Percentiles rank a stretch among this genome's conserved stretches.
Conservation (phyloP, 2,113 vertebrate species). For the Lasiurus borealis region DNA sequence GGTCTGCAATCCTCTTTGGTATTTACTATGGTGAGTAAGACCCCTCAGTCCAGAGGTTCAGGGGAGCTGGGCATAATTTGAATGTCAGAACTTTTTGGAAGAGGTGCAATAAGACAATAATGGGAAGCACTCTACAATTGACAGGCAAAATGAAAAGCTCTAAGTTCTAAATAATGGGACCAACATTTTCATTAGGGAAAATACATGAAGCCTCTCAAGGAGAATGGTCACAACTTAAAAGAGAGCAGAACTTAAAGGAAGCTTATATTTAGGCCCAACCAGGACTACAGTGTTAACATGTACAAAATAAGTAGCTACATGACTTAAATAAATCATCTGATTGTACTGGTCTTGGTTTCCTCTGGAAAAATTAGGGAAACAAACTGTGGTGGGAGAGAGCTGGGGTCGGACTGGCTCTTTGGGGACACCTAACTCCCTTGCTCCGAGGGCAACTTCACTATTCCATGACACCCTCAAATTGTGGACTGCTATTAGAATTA, state of each 20-base stretch:
- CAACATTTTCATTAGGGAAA: background rate
- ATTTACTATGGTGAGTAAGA: constrained; percentile 93
- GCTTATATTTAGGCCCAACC: background rate
- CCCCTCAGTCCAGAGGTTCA: background rate
- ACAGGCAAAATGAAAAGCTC: background rate
- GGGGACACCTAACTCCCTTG: background rate
- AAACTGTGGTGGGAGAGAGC: background rate
- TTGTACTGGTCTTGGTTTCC: background rate
- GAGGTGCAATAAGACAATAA: background rate
- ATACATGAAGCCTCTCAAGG: background rate
- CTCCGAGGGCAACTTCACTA: background rate
- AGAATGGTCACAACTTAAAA: constrained; percentile 29
- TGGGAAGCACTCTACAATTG: background rate
- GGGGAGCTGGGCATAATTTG: background rate
- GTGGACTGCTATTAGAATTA: background rate
- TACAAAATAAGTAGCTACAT: background rate
- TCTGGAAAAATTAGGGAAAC: constrained; percentile 11
- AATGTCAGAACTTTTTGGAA: constrained; percentile 17
- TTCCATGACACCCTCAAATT: background rate
- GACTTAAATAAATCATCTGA: background rate
- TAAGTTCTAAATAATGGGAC: background rate
- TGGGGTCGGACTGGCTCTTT: no score
- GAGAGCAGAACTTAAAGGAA: background rate
- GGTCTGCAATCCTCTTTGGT: constrained; percentile 92
- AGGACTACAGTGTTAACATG: background rate